These are phyloP conservation scores for Drosophila kuntzei DNA, from an alignment of 2,888 invertebrate genomes.

Conservation along the genomic window DNA sequence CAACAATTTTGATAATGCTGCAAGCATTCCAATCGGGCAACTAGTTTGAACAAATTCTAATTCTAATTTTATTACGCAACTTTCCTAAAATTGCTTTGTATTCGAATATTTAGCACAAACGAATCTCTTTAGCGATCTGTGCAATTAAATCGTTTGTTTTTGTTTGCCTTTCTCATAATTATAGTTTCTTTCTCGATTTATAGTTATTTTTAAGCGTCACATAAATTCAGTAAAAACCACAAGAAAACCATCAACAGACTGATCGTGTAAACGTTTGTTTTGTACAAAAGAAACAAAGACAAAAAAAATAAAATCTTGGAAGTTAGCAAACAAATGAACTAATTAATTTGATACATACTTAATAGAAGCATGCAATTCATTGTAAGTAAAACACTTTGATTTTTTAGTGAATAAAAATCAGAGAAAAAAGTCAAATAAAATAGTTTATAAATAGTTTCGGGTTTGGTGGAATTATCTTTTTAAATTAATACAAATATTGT, in stretches of 20 bases:
- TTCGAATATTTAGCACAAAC: slow-evolving; percentile 59
- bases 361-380: slow-evolving; percentile 57
- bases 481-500: background rate
- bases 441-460: slow-evolving; percentile 9
- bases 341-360: slow-evolving; percentile 49
- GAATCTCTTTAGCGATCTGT: slow-evolving; percentile 62
- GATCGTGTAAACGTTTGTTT: slow-evolving; percentile 73
- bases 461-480: background rate
- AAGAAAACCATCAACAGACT: slow-evolving; percentile 63
- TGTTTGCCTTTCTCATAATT: slow-evolving; percentile 42
- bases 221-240: slow-evolving; percentile 51
- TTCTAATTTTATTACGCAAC: slow-evolving; percentile 38
- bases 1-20: slow-evolving; percentile 52
- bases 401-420: slow-evolving; percentile 64
- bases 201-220: slow-evolving; percentile 59
- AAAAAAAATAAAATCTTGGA: slow-evolving; percentile 43
- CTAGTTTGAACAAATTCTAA: slow-evolving; percentile 70
- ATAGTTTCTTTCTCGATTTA: slow-evolving; percentile 55
- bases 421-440: slow-evolving; percentile 15
- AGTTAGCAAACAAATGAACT: slow-evolving; percentile 41
- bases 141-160: slow-evolving; percentile 55
- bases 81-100: slow-evolving; percentile 32
- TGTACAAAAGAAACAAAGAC: slow-evolving; percentile 58
- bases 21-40: slow-evolving; percentile 71
- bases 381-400: slow-evolving; percentile 49